These are phyloP conservation scores for Campopleginae sp. DNA, from an alignment of 2,888 invertebrate genomes.

Conservation along the genomic window DNA sequence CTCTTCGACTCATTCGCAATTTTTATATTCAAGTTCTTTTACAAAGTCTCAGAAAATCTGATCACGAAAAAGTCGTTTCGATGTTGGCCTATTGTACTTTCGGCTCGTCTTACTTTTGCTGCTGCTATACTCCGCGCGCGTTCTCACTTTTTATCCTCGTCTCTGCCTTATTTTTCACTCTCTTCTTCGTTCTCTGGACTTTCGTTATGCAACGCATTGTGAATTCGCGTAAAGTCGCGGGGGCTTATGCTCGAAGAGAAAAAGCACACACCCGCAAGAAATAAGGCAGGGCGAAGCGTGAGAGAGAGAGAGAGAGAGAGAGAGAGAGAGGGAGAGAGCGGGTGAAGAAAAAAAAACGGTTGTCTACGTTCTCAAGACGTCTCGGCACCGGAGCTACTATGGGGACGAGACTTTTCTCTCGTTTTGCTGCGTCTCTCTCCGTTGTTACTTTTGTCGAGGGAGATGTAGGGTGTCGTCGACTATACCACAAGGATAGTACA, in stretches of 20 bases:
- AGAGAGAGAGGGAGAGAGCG: constrained; percentile 65
- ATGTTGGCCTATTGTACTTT: constrained; percentile 53
- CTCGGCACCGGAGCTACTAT: constrained; percentile 26
- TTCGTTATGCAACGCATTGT: constrained; percentile 67
- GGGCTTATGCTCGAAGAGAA: constrained; percentile 44
- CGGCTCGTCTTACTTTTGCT: constrained; percentile 27
- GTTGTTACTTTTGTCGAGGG: constrained; percentile 53
- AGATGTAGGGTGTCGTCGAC: constrained; percentile 63
- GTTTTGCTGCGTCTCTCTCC: constrained; percentile 21
- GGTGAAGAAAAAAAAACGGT: constrained; percentile 16
- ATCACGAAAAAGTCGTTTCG: constrained; percentile 63
- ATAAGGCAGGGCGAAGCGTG: constrained; percentile 20
- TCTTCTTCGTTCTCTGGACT: constrained; percentile 4
- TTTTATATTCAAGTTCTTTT: constrained; percentile 45
- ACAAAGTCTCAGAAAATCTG: constrained; percentile 57
- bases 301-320: constrained; percentile 23
- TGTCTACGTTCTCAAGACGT: constrained; percentile 49
- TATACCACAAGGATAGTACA: constrained; percentile 62
- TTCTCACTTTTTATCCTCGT: not conserved
- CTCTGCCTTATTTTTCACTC: not conserved
- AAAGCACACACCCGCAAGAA: constrained; percentile 67
- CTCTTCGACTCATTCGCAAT: constrained; percentile 34
- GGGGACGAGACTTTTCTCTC: constrained; percentile 21
- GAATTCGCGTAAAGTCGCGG: constrained; percentile 66
- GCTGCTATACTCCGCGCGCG: not conserved